Conservation (phyloP, 2,113 vertebrate genomes). For the Synchiropus splendidus region DNA sequence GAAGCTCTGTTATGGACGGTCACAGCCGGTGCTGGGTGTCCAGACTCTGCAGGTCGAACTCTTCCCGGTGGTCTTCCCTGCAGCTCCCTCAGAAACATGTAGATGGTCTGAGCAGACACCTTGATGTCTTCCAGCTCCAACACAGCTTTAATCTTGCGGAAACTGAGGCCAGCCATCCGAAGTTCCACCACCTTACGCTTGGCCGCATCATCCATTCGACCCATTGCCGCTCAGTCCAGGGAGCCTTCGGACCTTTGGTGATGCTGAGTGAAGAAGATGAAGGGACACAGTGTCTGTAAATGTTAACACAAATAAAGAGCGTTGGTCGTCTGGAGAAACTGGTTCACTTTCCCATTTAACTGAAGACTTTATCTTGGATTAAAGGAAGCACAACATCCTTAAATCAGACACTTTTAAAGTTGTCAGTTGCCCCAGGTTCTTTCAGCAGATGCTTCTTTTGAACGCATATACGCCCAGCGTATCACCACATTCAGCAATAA, state of each 20-base stretch:
- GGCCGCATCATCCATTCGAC: constrained; percentile 72
- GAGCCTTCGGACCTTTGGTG: not conserved
- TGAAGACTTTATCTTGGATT: no score
- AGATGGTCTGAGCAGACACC: constrained; percentile 76
- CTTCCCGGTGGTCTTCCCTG: constrained; percentile 58
- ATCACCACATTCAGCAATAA: no score
- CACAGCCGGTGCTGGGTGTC: not conserved
- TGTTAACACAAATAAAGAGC: not conserved
- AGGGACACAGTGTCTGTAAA: no score
- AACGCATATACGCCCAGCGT: no score
- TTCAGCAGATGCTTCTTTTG: no score
- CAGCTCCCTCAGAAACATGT: constrained; percentile 75
- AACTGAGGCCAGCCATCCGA: constrained; percentile 74
- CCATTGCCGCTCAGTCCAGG: constrained; percentile 54
- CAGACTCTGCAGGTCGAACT: constrained; percentile 43
- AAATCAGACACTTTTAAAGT: no score
- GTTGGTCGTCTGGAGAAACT: no score
- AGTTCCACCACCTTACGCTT: constrained; percentile 81
- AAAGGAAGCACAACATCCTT: no score
- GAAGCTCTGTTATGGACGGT: not conserved
- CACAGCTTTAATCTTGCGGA: constrained; percentile 81
- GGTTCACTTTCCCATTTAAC: no score
- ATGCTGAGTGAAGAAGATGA: no score
- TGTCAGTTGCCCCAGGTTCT: no score
- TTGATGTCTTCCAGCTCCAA: constrained; percentile 79